These are phyloP conservation scores for Vollenhovia emeryi DNA, from an alignment of 1,140 invertebrate genomes.

Conservation along the genomic window DNA sequence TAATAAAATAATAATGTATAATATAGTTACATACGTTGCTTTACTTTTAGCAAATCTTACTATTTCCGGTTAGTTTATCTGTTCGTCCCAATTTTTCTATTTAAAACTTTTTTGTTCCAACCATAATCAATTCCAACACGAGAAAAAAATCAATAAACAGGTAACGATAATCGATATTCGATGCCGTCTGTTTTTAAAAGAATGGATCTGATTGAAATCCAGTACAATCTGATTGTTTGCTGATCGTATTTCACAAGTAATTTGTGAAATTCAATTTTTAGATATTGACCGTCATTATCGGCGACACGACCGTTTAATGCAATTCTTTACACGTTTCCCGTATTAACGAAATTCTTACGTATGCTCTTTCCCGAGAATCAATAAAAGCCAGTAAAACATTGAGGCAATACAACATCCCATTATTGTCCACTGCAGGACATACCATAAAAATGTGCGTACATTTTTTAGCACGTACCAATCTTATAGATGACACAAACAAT, in stretches of 20 bases:
- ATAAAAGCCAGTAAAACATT: slow-evolving; percentile 32
- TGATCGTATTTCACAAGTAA: not conserved
- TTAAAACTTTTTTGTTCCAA: not conserved
- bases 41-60: not conserved
- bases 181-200: not conserved
- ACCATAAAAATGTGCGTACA: not conserved
- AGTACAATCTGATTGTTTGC: not conserved
- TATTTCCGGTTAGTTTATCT: not conserved
- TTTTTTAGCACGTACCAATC: no score
- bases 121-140: not conserved
- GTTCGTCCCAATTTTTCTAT: not conserved
- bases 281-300: not conserved
- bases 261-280: slow-evolving; percentile 5
- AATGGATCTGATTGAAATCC: not conserved
- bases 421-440: slow-evolving; percentile 10
- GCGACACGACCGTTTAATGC: not conserved
- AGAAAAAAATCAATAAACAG: not conserved
- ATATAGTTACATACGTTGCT: not conserved
- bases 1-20: slow-evolving; percentile 18
- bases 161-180: not conserved
- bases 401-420: not conserved
- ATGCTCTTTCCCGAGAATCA: not conserved
- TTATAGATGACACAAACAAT: not conserved
- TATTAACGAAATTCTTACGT: not conserved
- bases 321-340: not conserved